Conservation (phyloP, 2,888 invertebrate species). For the Morpho helenor region DNA sequence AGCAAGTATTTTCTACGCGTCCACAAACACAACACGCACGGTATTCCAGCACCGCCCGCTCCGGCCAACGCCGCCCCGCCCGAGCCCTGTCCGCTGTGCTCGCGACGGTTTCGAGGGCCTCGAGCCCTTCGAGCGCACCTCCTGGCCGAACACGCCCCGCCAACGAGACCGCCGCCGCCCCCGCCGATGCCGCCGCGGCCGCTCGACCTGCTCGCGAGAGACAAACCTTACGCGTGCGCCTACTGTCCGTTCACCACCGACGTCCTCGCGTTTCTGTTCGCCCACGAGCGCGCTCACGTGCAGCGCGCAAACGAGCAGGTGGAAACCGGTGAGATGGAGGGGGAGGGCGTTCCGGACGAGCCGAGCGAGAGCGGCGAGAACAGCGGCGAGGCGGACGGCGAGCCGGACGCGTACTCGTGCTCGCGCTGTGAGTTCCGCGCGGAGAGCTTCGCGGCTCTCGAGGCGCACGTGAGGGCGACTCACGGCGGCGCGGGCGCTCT, state of each 20-base stretch:
- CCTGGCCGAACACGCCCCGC: constrained; percentile 89
- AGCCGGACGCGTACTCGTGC: constrained; percentile 63
- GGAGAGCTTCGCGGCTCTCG: constrained; percentile 67
- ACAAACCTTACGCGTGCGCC: constrained; percentile 92
- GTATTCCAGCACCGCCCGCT: constrained; percentile 92
- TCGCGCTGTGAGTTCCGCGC: constrained; percentile 72
- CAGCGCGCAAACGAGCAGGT: constrained; percentile 47
- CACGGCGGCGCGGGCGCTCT: constrained; percentile 76
- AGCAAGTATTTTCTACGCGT: constrained; percentile 98
- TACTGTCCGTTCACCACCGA: constrained; percentile 94
- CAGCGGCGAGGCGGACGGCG: constrained; percentile 44
- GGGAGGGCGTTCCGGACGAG: constrained; percentile 62
- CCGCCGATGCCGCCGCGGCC: constrained; percentile 69
- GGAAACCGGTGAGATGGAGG: constrained; percentile 32
- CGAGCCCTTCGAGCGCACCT: constrained; percentile 94
- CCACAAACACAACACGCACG: constrained; percentile 98
- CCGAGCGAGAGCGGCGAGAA: constrained; percentile 42
- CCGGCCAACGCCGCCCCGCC: constrained; percentile 71
- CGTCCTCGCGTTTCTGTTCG: constrained; percentile 93
- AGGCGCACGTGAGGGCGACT: constrained; percentile 69
- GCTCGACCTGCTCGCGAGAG: constrained; percentile 75
- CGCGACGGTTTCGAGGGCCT: constrained; percentile 90
- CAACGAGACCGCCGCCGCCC: constrained; percentile 61
- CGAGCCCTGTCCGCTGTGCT: constrained; percentile 88
- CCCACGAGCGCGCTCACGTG: constrained; percentile 92